These are phyloP conservation scores for Poliocrania exsul DNA, from an alignment of 2,797 vertebrate genomes.

Conservation along the genomic window DNA sequence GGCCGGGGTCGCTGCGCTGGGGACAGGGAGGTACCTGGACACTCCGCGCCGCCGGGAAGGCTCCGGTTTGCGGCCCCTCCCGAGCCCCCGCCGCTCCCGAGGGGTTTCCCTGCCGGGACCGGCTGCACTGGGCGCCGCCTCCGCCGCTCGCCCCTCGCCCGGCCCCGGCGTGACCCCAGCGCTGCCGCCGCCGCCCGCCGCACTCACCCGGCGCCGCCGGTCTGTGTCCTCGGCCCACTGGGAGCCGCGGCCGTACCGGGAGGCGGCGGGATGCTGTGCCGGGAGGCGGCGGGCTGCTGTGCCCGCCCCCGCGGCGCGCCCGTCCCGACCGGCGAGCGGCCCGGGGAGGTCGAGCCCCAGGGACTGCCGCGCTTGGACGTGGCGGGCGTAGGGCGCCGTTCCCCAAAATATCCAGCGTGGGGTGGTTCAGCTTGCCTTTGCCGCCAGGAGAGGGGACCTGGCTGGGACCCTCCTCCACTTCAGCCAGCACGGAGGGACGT, in stretches of 20 bases:
- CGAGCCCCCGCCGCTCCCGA: neutral
- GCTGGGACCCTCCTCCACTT: neutral
- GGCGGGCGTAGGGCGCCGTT: neutral
- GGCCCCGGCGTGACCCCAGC: neutral
- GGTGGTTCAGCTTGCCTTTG: neutral
- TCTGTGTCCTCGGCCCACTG: neutral
- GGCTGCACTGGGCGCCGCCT: too few relatives aligned
- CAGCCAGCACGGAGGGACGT: rapidly evolving
- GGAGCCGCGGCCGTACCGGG: neutral
- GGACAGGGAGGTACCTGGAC: neutral
- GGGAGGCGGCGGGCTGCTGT: neutral
- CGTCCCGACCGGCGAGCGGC: neutral
- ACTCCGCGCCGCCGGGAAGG: neutral
- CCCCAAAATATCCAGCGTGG: neutral
- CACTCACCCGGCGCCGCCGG: neutral
- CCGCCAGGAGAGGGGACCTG: neutral
- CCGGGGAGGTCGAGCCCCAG: neutral
- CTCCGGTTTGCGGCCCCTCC: neutral
- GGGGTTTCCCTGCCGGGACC: neutral
- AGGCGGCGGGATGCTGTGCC: neutral
- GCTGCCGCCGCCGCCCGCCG: neutral
- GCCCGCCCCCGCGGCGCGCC: neutral
- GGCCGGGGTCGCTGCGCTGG: neutral
- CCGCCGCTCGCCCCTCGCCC: neutral
- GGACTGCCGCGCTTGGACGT: neutral